phyloP scores from a whole-genome alignment of 2,888 invertebrate species.

The Melikaiella ostensackeni region DNA sequence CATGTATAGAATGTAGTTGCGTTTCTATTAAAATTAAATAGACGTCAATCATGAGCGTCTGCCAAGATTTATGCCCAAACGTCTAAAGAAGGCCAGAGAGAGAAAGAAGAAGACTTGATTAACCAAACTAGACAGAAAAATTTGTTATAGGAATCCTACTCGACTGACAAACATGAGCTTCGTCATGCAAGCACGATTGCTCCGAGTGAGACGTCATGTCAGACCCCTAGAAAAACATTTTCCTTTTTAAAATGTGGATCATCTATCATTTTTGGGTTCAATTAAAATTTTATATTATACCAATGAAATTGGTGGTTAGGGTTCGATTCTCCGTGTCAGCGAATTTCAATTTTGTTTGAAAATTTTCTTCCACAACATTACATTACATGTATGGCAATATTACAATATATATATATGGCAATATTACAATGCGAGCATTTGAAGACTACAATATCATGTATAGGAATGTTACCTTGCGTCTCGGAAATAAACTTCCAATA shows the following conservation, averaged over 20 bases:
- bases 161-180: constrained; percentile 25
- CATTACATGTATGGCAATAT: no score
- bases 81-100: constrained; percentile 9
- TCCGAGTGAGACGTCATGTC: not conserved
- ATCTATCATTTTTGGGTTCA: no score
- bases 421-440: no score
- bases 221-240: not conserved
- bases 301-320: no score
- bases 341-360: no score
- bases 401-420: no score
- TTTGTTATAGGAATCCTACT: constrained; percentile 10
- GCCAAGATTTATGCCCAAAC: constrained; percentile 61
- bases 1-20: constrained; percentile 63
- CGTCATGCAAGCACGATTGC: constrained; percentile 7
- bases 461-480: no score
- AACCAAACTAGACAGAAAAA: constrained; percentile 15
- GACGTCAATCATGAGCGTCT: constrained; percentile 70
- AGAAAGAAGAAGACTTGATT: constrained; percentile 40
- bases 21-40: constrained; percentile 76
- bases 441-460: no score
- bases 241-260: not conserved
- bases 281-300: no score
- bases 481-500: no score
- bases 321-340: no score
- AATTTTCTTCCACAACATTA: no score